These are phyloP conservation scores for Paramisgurnus dabryanus DNA, from an alignment of 2,113 vertebrate species.

Conservation along the genomic window DNA sequence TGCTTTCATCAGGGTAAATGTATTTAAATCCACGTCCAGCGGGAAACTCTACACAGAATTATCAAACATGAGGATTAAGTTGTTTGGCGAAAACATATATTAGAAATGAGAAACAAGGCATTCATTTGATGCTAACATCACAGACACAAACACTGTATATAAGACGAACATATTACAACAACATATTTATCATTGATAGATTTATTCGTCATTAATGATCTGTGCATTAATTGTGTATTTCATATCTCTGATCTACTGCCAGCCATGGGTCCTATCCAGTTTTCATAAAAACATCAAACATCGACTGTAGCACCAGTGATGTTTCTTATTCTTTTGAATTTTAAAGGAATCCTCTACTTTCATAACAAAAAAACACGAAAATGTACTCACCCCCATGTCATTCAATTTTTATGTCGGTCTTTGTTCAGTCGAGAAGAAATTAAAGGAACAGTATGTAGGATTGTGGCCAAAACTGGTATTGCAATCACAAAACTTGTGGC, in stretches of 20 bases:
- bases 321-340: background rate
- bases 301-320: background rate
- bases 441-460: no score
- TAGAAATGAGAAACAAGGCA: background rate
- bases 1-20: conserved; percentile 12
- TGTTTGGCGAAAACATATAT: background rate
- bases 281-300: background rate
- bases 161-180: background rate
- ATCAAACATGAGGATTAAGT: background rate
- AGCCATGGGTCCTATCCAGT: background rate
- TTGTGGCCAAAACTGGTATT: no score
- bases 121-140: no score
- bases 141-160: background rate
- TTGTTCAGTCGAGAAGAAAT: background rate
- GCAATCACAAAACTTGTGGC: no score
- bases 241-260: conserved; percentile 21
- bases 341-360: no score
- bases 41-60: background rate
- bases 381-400: no score
- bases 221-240: conserved; percentile 12
- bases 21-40: conserved; percentile 4
- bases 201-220: conserved; percentile 12
- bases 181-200: background rate
- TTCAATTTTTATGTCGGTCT: no score
- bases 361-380: no score